Base-by-base conservation (phyloP, 2,113 vertebrate species). In the Cyprinodon tularosa region DNA sequence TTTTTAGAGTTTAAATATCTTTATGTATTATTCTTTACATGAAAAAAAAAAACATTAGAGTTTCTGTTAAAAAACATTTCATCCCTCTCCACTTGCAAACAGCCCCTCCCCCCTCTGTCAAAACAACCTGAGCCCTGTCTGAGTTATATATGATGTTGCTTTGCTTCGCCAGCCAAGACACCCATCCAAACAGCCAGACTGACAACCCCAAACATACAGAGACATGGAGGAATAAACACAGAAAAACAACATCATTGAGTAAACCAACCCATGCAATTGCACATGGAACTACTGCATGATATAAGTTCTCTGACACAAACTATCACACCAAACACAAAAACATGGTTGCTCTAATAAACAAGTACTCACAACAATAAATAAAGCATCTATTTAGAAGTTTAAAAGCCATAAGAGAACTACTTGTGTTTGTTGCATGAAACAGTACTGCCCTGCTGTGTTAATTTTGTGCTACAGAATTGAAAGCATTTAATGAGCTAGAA, bases 101-200 rank as follows among this genome's bases (percentile, higher is more conserved):
- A 4, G 17, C 71, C 64, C 40, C 7, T 74, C 81, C 66, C 80
- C 42, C 45, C 66, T 62, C 80, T 76, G 75, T 90, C 88, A 89
- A 61, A 83, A 78, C 39, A 66, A 82, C 81, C 86, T 88, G 73
- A 80, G 84, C 40, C 80, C 76, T 72, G 78, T 83, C 88, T 87
- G 88, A 89, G 80, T 86, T 84, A 78, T 86, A 78, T 85, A 68
- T 84, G 83, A 86, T 88, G 86, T 74, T 78, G 73, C 76, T 63
- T 64, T 66, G 83, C 81, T 72, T 13, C 76, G 83, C 81, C 88
- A 84, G 88, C 85, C 78, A 82, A 83, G 84, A 86, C 85, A 80
- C 82, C 73, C 76, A 82, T 80, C 76, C 60, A 76, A 59, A 82
- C 70, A 78, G 76, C 80, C 78, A 81, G 44, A 76, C 83, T 71